A percentile compares a stretch with the other conserved stretches of the same genome.
phyloP scores from a whole-genome alignment of 2,113 vertebrate species.

The Xenus cinereus region DNA sequence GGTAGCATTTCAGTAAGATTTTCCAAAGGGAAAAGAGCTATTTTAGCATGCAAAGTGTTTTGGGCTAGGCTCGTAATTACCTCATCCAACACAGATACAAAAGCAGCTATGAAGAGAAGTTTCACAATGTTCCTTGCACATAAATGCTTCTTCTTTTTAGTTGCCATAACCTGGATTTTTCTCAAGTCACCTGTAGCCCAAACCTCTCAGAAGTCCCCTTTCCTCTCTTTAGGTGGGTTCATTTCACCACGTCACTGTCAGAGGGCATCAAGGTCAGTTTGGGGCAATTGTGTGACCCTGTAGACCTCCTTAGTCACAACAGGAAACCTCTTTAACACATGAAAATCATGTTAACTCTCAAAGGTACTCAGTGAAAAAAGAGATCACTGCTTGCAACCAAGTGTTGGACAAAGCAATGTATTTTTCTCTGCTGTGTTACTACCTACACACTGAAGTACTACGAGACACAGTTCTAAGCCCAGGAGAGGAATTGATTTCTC shows the following conservation, averaged over 20 bases:
- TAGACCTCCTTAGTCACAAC: neutral
- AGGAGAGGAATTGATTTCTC: neutral
- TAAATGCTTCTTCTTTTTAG: neutral
- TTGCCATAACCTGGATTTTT: neutral
- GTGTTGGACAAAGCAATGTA: neutral
- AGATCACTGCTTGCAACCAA: neutral
- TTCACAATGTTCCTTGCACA: slow-evolving; percentile 22
- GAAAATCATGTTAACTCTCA: neutral
- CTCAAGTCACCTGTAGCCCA: neutral
- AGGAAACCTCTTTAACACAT: neutral
- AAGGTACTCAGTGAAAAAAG: neutral
- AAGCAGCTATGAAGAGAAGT: slow-evolving; percentile 52
- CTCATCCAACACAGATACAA: slow-evolving; percentile 55
- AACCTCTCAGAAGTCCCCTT: neutral
- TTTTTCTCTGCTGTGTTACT: neutral
- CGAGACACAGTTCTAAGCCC: neutral
- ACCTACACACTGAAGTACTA: neutral
- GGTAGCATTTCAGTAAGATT: slow-evolving; percentile 58
- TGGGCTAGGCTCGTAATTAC: slow-evolving; percentile 31
- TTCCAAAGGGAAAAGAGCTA: slow-evolving; percentile 57
- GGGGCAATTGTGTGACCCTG: neutral
- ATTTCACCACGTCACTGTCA: neutral
- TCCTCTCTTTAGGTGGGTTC: neutral
- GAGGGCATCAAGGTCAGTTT: neutral
- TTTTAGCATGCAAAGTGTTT: slow-evolving; percentile 49